Base-by-base conservation (phyloP, 2,888 invertebrate species). In the Apamea sordens region DNA sequence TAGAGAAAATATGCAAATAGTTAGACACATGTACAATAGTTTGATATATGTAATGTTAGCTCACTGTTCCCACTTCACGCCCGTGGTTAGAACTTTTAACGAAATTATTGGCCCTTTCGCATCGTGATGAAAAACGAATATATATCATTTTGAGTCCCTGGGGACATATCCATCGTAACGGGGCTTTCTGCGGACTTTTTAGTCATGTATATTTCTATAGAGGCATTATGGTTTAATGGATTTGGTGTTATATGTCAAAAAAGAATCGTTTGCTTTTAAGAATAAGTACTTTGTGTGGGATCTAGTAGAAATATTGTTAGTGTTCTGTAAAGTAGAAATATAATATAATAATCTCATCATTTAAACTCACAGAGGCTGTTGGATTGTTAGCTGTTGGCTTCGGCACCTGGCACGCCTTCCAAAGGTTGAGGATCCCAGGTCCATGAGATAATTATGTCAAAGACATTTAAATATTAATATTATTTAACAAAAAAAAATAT, bases 41-140 rank as follows among this genome's bases (percentile, higher is more conserved):
- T 71, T 68, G 28, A 77, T 67, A n/a, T 50, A 41, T 15, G 47
- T 41, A 24, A 56, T 47, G 50, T 32, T 73, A 24, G 41, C 36
- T 41, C 11, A 67, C 47, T 61, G 63, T 71, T 74, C n/a, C 56
- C 32, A 41, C 47, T 65, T 50, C 76, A 56, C 61, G 15, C 50
- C 13, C 28, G 41, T 63, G 67, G 65, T 65, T 76, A 67, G 44
- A 85, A 86, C 73, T 83, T 82, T 79, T 68, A 82, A 85, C 76
- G 18, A 76, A 86, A 86, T 79, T 73, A 86, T 83, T 77, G 74
- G 74, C 44, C 73, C 24, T 79, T 76, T 75, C 18, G 36, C 18
- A 68, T 67, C 72, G 83, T 80, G 84, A 77, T 83, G 84, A 77
- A 80, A 86, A 56, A 73, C 73, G 75, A 83, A 80, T 83, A 85